Evolutionary conservation across 1,140 invertebrate genomes (phyloP).

Genomic region (Dinothrombium tinctorium): DNA sequence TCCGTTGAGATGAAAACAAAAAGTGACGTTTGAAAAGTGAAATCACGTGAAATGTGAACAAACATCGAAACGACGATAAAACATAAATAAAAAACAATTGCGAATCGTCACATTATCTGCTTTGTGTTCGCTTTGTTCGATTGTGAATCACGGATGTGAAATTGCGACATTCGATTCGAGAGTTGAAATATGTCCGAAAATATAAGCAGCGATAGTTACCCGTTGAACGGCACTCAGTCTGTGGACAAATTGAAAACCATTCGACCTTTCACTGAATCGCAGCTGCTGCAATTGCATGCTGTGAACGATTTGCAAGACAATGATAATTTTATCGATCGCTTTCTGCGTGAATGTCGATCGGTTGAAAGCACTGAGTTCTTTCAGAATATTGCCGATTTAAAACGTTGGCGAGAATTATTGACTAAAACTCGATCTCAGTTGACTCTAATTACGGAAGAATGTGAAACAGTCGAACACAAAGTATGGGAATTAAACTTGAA

Average conservation of each 20-base stretch:
- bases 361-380: conserved; percentile 2
- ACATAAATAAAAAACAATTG: too few species aligned
- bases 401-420: conserved; percentile 6
- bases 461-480: background rate
- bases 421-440: conserved; percentile 1
- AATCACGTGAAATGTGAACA: too few species aligned
- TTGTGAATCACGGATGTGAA: too few species aligned
- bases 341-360: conserved; percentile 2
- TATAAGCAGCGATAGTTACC: too few species aligned
- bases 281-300: conserved; percentile 9
- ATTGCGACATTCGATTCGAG: too few species aligned
- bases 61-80: too few species aligned
- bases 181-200: too few species aligned
- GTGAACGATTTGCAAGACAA: conserved; percentile 4
- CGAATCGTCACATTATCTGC: too few species aligned
- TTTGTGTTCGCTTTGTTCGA: too few species aligned
- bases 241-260: conserved; percentile 11
- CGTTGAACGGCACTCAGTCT: too few species aligned
- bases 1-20: too few species aligned
- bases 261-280: conserved; percentile 9
- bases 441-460: background rate
- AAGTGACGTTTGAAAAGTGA: too few species aligned
- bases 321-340: conserved; percentile 3
- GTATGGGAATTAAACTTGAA: conserved; percentile 2
- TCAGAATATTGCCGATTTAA: conserved; percentile 4